phyloP scores from a whole-genome alignment of 1,140 invertebrate species.

The silkworm (Bombyx mori) region DNA sequence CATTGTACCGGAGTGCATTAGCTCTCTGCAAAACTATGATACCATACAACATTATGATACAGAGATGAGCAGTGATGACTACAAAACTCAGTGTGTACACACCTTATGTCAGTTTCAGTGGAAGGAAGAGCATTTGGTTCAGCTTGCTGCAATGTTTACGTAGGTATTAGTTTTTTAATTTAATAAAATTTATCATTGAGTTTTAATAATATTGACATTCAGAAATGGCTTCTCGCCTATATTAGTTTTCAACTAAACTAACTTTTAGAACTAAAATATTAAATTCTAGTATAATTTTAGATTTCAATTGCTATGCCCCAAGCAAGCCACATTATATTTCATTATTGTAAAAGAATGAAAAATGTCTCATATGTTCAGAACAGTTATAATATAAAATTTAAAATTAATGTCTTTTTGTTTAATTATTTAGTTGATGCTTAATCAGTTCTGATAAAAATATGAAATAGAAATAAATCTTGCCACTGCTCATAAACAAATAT shows the following conservation, averaged over 20 bases:
- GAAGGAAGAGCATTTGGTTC: constrained; percentile 47
- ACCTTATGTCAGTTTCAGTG: constrained; percentile 47
- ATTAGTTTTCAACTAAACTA: background rate
- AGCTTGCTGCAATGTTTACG: constrained; percentile 56
- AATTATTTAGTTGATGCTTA: too few relatives aligned
- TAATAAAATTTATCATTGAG: background rate
- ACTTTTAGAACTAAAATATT: too few relatives aligned
- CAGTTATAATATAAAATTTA: too few relatives aligned
- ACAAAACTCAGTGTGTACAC: constrained; percentile 42
- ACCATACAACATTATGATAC: constrained; percentile 42
- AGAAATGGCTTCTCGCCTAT: background rate
- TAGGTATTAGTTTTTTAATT: constrained; percentile 20
- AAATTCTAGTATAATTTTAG: too few relatives aligned
- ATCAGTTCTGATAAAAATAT: too few relatives aligned
- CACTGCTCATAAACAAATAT: too few relatives aligned
- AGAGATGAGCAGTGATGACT: constrained; percentile 35
- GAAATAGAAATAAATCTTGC: too few relatives aligned
- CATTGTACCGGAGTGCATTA: constrained; percentile 46
- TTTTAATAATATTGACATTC: background rate
- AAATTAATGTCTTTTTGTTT: too few relatives aligned
- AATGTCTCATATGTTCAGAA: too few relatives aligned
- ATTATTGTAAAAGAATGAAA: constrained; percentile 4
- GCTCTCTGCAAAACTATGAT: constrained; percentile 24
- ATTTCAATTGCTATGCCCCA: too few relatives aligned
- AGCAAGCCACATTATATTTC: background rate